Evolutionary conservation across 2,888 invertebrate genomes (phyloP).

Genomic region (Luperina testacea): DNA sequence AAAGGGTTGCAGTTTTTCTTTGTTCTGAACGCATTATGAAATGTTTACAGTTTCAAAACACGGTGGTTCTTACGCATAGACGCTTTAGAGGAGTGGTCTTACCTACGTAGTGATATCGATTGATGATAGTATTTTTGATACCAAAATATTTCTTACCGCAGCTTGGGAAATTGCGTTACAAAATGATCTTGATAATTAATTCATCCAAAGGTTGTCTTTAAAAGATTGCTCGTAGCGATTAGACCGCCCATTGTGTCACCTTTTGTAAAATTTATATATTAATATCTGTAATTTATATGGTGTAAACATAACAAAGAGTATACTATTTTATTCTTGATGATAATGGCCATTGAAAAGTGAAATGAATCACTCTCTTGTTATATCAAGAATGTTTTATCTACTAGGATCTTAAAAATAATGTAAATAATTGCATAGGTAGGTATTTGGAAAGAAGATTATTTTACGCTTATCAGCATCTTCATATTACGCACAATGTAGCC

Average conservation of each 20-base stretch:
- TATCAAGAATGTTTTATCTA: neutral
- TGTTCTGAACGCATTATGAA: too few relatives aligned
- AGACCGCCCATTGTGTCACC: too few relatives aligned
- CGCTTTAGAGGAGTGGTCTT: neutral
- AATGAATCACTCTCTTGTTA: neutral
- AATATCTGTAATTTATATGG: too few relatives aligned
- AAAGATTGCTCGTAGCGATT: too few relatives aligned
- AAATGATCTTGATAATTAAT: neutral
- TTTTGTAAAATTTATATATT: too few relatives aligned
- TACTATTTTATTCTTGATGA: too few relatives aligned
- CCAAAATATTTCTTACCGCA: neutral
- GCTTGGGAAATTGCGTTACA: neutral
- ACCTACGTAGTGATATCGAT: neutral
- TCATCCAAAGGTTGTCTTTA: too few relatives aligned
- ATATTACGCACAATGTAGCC: neutral
- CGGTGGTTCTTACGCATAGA: neutral
- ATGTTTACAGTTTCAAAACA: neutral
- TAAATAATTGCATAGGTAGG: too few relatives aligned
- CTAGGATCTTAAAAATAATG: too few relatives aligned
- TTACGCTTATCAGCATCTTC: neutral
- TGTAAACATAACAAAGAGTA: too few relatives aligned
- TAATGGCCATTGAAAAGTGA: too few relatives aligned
- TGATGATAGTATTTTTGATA: neutral
- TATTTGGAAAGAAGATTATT: neutral
- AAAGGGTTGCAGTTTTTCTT: conserved; percentile 7